These are phyloP conservation scores for Idaea dimidiata DNA, from an alignment of 2,888 invertebrate species.

Conservation along the genomic window DNA sequence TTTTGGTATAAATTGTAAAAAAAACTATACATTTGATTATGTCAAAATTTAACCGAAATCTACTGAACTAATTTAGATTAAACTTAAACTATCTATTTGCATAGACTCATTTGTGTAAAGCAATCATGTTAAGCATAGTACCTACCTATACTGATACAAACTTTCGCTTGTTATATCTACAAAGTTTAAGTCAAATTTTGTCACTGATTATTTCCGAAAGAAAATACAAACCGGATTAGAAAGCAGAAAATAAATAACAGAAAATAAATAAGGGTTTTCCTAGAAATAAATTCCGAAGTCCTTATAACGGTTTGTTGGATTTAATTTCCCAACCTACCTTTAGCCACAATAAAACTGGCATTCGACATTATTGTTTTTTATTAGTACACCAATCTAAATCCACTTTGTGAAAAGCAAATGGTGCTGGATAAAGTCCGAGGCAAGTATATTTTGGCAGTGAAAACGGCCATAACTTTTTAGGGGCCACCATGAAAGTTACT, in stretches of 20 bases:
- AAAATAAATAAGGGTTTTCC: neutral
- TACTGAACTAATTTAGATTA: too few species aligned
- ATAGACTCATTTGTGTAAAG: too few species aligned
- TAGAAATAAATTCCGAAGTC: constrained; percentile 1
- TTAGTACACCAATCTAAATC: constrained; percentile 57
- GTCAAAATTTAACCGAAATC: too few species aligned
- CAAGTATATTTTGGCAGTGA: constrained; percentile 65
- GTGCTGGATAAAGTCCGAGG: constrained; percentile 59
- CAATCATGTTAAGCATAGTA: too few species aligned
- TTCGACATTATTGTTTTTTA: constrained; percentile 58
- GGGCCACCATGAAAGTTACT: constrained; percentile 68
- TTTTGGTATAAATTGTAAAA: too few species aligned
- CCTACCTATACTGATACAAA: too few species aligned
- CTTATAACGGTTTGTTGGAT: neutral
- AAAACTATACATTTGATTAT: too few species aligned
- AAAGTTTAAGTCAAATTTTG: neutral
- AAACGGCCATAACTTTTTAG: constrained; percentile 70
- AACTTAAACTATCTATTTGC: too few species aligned
- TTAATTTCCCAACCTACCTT: constrained; percentile 26
- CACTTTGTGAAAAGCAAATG: constrained; percentile 55
- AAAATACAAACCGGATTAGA: constrained; percentile 1
- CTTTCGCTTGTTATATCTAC: too few species aligned
- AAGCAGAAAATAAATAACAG: neutral
- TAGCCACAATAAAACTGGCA: constrained; percentile 51
- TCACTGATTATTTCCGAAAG: neutral